Conservation (phyloP, 2,113 vertebrate genomes). For the Amphilophus citrinellus region DNA sequence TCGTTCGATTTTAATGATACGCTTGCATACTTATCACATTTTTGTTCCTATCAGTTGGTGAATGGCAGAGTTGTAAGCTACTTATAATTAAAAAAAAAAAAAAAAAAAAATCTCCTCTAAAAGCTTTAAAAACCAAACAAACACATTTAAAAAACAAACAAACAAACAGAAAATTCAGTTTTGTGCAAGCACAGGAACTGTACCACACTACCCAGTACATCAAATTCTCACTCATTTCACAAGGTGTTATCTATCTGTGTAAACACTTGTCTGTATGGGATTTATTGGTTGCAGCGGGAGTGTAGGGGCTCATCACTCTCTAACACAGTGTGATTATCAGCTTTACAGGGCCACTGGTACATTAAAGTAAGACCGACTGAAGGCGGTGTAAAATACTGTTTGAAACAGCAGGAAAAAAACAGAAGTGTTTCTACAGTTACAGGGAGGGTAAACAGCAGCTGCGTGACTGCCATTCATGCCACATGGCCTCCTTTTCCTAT, state of each 20-base stretch:
- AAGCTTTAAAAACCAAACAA: background rate
- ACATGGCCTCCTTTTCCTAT: background rate
- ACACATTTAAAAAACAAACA: too few species aligned
- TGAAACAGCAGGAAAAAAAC: slow-evolving; percentile 56
- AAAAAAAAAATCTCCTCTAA: slow-evolving; percentile 1
- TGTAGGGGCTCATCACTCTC: slow-evolving; percentile 62
- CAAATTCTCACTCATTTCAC: slow-evolving; percentile 40
- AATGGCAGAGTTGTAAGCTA: background rate
- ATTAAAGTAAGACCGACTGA: slow-evolving; percentile 59
- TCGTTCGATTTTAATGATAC: slow-evolving; percentile 25
- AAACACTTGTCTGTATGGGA: slow-evolving; percentile 66
- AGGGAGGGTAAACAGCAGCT: slow-evolving; percentile 63
- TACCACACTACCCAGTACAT: slow-evolving; percentile 6
- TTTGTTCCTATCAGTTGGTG: slow-evolving; percentile 9
- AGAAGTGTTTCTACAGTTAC: slow-evolving; percentile 53
- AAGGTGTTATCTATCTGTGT: slow-evolving; percentile 46
- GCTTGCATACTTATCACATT: background rate
- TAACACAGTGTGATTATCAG: slow-evolving; percentile 67
- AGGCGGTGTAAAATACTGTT: slow-evolving; percentile 50
- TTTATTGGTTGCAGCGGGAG: slow-evolving; percentile 70
- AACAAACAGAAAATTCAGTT: background rate
- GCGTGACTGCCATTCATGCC: slow-evolving; percentile 39
- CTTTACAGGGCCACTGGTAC: slow-evolving; percentile 65
- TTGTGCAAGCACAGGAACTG: slow-evolving; percentile 8
- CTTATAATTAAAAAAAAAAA: background rate